Conservation (phyloP, 1,140 invertebrate species). For the Branchinecta lindahli region DNA sequence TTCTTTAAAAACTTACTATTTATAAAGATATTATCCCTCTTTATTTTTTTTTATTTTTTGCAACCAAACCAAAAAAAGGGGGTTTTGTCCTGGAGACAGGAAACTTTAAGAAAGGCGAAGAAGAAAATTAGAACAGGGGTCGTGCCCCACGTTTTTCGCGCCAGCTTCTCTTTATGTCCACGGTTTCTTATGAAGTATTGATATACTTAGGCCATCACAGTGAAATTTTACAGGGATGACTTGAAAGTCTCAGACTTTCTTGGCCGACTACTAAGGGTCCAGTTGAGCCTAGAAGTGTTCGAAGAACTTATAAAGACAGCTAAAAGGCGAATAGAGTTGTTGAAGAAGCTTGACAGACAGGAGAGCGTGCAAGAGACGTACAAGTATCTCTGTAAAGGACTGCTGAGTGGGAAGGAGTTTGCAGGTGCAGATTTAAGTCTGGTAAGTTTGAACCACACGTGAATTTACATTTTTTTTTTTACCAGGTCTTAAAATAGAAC, state of each 20-base stretch:
- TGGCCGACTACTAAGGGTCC: background rate
- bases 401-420: background rate
- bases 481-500: too few relatives aligned
- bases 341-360: background rate
- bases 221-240: background rate
- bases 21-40: too few relatives aligned
- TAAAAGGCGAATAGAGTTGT: background rate
- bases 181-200: too few relatives aligned
- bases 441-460: background rate
- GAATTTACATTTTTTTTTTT: background rate
- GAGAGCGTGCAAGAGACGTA: background rate
- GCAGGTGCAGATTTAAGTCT: background rate
- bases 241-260: background rate
- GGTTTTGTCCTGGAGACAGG: too few relatives aligned
- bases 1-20: too few relatives aligned
- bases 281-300: background rate
- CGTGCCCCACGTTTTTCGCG: too few relatives aligned
- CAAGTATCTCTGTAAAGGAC: background rate
- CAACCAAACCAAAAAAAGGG: too few relatives aligned
- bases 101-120: too few relatives aligned
- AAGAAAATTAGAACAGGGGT: too few relatives aligned
- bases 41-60: too few relatives aligned
- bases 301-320: background rate
- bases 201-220: too few relatives aligned
- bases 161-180: too few relatives aligned